Base-by-base conservation (phyloP, 2,797 vertebrate species). In the Pterois miles region DNA sequence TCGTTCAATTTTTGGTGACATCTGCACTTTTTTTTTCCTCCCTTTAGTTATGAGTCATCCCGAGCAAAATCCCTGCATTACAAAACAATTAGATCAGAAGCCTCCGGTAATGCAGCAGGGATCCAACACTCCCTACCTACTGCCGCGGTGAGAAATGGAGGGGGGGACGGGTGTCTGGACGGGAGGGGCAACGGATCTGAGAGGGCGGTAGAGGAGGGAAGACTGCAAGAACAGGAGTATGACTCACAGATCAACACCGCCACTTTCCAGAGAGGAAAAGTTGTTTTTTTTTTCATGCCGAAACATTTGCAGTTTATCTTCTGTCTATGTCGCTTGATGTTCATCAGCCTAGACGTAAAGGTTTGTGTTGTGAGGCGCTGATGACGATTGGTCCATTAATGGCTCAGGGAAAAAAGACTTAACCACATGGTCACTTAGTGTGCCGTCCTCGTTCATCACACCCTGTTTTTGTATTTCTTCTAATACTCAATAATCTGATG, bases 51-150 rank as follows among this genome's bases (percentile, higher is more conserved):
- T 94, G 93, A 95, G 72, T 95, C 94, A 94, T 92, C 78, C 69
- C 20, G 38, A 82, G 90, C 71, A 87, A 92, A 91, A 90, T 85
- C 88, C 86, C 88, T 70, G 83, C 82, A 91, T 95, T 94, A 89
- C 81, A 86, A 90, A 92, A 93, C 90, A 93, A 93, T 93, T 92
- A 90, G 88, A 93, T 91, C 74, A 91, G 87, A 93, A 89, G 87
- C 71, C 84, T 82, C 76, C 60, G 66, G 72, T 87, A 87, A 92
- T 91, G 89, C 91, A 92, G 88, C 85, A 81, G 83, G 86, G 89
- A 93, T 92, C 87, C 75, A 58, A 78, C 31, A 58, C 74, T 87
- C 71, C 85, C 75, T 76, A 84, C 85, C 87, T 90, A 83, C 78
- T 84, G 81, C 76, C 13, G 62, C 8, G 71, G 85, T 83, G 88